These are phyloP conservation scores for Deilephila porcellus DNA, from an alignment of 2,888 invertebrate genomes.

Conservation along the genomic window DNA sequence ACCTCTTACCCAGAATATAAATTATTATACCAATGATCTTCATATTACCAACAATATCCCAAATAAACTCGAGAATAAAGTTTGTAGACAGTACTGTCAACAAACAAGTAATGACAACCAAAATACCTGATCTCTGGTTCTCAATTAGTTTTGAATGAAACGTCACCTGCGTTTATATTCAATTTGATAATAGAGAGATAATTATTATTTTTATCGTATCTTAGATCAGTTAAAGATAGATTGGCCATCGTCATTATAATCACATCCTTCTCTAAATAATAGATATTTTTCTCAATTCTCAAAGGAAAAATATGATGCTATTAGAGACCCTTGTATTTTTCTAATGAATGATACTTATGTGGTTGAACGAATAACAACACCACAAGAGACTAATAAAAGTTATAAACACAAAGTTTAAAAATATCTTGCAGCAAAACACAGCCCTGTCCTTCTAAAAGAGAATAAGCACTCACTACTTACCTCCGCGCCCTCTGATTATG, in stretches of 20 bases:
- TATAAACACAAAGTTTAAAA: no score
- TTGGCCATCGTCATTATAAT: no score
- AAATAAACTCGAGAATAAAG: background rate
- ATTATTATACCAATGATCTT: no score
- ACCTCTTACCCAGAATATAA: no score
- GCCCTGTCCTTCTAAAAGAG: background rate
- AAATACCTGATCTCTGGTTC: slow-evolving; percentile 24
- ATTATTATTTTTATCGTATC: background rate
- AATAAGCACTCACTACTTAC: background rate
- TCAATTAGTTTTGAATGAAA: slow-evolving; percentile 23
- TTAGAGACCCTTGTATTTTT: no score
- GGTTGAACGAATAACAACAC: no score
- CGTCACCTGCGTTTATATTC: background rate
- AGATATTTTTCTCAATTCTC: no score
- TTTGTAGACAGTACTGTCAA: slow-evolving; percentile 11
- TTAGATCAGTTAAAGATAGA: background rate
- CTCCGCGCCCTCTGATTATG: background rate
- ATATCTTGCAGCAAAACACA: background rate
- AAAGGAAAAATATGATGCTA: no score
- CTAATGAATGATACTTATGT: no score
- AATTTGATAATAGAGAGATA: background rate
- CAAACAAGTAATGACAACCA: background rate
- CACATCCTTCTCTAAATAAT: no score
- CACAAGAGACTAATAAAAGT: no score
- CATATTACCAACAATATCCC: no score